These are phyloP conservation scores for Phortica variegata DNA, from an alignment of 1,140 invertebrate species.

Conservation along the genomic window DNA sequence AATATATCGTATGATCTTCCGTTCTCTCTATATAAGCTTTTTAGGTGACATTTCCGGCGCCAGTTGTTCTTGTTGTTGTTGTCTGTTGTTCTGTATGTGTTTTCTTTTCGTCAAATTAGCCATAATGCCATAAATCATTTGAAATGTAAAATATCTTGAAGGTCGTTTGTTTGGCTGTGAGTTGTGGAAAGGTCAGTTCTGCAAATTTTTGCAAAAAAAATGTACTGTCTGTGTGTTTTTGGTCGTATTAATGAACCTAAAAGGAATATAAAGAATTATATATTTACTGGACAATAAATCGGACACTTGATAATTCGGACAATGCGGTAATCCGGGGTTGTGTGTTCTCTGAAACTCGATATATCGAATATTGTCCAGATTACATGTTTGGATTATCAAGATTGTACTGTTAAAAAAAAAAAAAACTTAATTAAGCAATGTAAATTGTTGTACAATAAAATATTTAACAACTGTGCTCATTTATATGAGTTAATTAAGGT, in stretches of 20 bases:
- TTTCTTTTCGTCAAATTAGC: constrained; percentile 47
- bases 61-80: not conserved
- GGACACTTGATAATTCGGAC: too few species aligned
- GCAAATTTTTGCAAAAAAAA: not conserved
- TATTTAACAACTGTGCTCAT: too few species aligned
- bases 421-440: not conserved
- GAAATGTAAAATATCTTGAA: constrained; percentile 2
- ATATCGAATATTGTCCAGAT: constrained; percentile 29
- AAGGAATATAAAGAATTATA: too few species aligned
- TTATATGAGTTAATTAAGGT: constrained; percentile 8
- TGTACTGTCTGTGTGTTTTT: constrained; percentile 2
- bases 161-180: not conserved
- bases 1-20: not conserved
- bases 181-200: not conserved
- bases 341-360: constrained; percentile 24
- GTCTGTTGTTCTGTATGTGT: constrained; percentile 5
- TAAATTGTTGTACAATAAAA: not conserved
- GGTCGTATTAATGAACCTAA: constrained; percentile 14
- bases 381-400: constrained; percentile 43
- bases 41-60: not conserved
- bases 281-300: too few species aligned
- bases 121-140: constrained; percentile 33
- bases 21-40: too few species aligned
- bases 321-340: too few species aligned
- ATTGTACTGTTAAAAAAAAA: constrained; percentile 10